Percentiles rank a stretch among this genome's conserved stretches.
These are phyloP conservation scores for Neomonachus schauinslandi DNA, from an alignment of 2,113 vertebrate genomes.

Conservation along the genomic window DNA sequence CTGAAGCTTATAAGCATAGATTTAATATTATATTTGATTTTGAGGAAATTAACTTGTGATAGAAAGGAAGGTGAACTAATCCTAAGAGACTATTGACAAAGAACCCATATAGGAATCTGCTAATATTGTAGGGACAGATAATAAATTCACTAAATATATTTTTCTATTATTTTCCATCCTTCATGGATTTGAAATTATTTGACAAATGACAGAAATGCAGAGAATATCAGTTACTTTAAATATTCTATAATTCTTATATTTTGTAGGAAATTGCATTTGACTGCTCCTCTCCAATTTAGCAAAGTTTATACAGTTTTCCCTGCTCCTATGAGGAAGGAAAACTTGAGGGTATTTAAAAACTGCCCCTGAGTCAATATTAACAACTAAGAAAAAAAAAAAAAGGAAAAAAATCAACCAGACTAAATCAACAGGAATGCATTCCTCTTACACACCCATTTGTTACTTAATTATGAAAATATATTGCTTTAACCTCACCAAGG, in stretches of 20 bases:
- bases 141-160: neutral
- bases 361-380: neutral
- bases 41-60: neutral
- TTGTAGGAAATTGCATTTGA: neutral
- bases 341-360: neutral
- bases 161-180: neutral
- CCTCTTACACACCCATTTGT: neutral
- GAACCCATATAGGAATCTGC: neutral
- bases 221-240: constrained; percentile 16
- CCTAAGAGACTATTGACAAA: neutral
- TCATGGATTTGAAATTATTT: neutral
- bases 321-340: neutral
- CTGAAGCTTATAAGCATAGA: neutral
- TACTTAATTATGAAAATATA: constrained; percentile 16
- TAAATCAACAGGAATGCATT: neutral
- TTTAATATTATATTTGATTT: neutral
- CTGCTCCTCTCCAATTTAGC: neutral
- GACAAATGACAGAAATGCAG: neutral
- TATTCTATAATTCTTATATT: neutral
- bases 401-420: neutral
- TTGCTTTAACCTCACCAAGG: neutral
- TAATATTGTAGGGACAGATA: neutral
- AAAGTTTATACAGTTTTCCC: neutral
- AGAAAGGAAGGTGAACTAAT: neutral
- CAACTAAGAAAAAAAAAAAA: neutral